Base-by-base conservation (phyloP, 2,888 invertebrate genomes). In the Adelognathus sp. region DNA sequence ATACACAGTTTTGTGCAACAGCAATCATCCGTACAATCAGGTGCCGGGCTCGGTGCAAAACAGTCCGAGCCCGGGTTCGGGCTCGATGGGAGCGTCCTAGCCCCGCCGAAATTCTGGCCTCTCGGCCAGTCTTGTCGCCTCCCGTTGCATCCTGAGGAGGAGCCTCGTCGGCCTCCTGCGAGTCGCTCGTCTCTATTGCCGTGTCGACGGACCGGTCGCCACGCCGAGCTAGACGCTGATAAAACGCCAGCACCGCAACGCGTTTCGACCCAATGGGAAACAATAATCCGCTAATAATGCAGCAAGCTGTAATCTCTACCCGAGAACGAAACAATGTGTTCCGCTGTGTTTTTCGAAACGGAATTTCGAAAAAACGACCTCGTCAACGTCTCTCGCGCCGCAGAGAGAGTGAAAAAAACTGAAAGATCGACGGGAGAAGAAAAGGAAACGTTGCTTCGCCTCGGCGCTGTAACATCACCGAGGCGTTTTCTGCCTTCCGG, bases 1-100 rank as follows among this genome's bases (percentile, higher is more conserved):
- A 85, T 99, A 98, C 93, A 96, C 97, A 92, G 97, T 98, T 93
- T 93, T 98, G 92, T 96, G 97, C 91, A 97, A 97, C 93, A 97
- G 97, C 85, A 97, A 97, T 93, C 97, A 97, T 91, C 96, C 97
- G 80, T 96, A 95, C 93, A 95, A 95, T 91, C 89, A 90, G 81
- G 83, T 89, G 76, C 86, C 88, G 52, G 83, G 86, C 14, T 74
- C 84, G 58, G 85, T 88, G 76, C 89, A 89, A 75, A 89, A 87
- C 80, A 89, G 88, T 76, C 90, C 87, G 79, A 89, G 86, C 83
- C 87, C 89, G 11, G 88, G 88, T 56, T 87, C 88, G 67, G 89
- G 88, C 74, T 87, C 90, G 41, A 82, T 91, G 63, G 89, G 89
- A 76, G 90, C 89, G 81, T 91, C 91, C 91, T 91, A 91, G 91